phyloP scores from a whole-genome alignment of 2,888 invertebrate species.

The Plebejus argus region DNA sequence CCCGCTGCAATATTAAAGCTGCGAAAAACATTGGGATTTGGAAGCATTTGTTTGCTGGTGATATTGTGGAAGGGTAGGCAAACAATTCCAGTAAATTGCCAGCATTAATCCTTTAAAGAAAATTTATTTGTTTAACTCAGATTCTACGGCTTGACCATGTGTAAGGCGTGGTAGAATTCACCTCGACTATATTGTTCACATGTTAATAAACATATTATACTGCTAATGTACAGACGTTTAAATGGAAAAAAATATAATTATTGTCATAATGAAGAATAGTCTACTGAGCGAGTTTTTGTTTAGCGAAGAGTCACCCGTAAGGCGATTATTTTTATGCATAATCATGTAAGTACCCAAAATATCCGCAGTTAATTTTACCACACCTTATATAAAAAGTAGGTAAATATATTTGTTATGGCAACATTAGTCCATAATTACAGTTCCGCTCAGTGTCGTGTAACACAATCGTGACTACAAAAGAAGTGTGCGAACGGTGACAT shows the following conservation, averaged over 20 bases:
- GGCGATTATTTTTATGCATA: not conserved
- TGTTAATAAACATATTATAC: not conserved
- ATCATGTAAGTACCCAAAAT: not conserved
- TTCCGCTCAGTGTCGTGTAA: not conserved
- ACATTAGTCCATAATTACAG: not conserved
- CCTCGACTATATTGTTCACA: too few species aligned
- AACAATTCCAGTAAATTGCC: not conserved
- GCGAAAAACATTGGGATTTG: not conserved
- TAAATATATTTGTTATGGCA: not conserved
- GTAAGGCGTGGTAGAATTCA: too few species aligned
- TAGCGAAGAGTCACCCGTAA: too few species aligned
- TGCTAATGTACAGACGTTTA: not conserved
- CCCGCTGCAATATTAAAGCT: slow-evolving; percentile 36
- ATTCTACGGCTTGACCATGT: too few species aligned
- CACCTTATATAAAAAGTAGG: not conserved
- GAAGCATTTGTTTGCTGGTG: not conserved
- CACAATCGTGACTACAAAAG: slow-evolving; percentile 13
- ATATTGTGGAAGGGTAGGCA: not conserved
- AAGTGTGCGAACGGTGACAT: not conserved
- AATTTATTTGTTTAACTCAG: too few species aligned
- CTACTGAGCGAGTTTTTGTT: not conserved
- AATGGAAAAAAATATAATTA: too few species aligned
- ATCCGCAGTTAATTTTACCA: not conserved
- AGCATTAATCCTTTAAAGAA: not conserved
- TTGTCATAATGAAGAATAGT: not conserved